These are phyloP conservation scores for Zalophus californianus DNA, from an alignment of 2,797 vertebrate species.

Conservation along the genomic window DNA sequence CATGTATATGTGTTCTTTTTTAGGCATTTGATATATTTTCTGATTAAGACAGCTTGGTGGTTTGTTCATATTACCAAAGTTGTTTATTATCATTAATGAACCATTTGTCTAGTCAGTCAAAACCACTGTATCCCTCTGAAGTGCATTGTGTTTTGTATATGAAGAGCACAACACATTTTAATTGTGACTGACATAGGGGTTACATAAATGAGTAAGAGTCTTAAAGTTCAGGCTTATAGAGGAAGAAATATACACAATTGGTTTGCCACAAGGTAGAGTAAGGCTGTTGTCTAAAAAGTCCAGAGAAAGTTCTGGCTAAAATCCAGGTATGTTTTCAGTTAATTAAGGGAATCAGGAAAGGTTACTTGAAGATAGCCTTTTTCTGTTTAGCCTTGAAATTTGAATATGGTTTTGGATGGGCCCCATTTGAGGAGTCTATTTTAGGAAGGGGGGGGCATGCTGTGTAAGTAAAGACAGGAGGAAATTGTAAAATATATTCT, in stretches of 20 bases:
- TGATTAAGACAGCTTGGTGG: background rate
- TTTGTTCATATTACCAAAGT: background rate
- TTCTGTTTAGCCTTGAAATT: slow-evolving; percentile 25
- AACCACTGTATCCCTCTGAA: background rate
- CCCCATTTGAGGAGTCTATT: background rate
- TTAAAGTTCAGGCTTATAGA: background rate
- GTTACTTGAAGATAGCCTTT: background rate
- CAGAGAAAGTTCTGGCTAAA: background rate
- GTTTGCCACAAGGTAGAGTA: background rate
- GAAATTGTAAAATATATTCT: background rate
- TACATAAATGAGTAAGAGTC: background rate
- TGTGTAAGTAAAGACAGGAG: background rate
- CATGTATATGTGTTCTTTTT: background rate
- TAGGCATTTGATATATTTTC: background rate
- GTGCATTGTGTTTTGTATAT: background rate
- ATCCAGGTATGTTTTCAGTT: background rate
- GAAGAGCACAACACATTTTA: background rate
- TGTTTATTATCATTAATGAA: background rate
- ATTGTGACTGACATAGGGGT: background rate
- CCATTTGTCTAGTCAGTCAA: background rate
- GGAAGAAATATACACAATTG: background rate
- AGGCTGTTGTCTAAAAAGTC: background rate
- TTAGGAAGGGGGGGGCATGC: background rate
- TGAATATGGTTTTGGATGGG: background rate
- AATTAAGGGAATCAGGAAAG: slow-evolving; percentile 8